Base-by-base conservation (phyloP, 2,888 invertebrate species). In the Pemphredon lugubris region DNA sequence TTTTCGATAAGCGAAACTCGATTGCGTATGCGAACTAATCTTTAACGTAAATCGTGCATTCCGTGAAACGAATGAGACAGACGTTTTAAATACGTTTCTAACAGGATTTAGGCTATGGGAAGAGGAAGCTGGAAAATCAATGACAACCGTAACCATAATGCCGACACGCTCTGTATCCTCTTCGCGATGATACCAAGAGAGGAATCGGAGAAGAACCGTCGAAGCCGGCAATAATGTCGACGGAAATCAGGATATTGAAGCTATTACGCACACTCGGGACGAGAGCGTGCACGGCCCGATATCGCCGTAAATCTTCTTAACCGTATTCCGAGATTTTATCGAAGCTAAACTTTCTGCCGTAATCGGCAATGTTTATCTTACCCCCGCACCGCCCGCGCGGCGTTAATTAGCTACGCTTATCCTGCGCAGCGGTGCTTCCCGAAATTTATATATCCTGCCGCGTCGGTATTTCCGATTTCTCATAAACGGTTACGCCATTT, bases 101-200 rank as follows among this genome's bases (percentile, higher is more conserved):
- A 32, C 11, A 53, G 11, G 13, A 47, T 57, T 51, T 26, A 34
- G 32, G 26, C 14, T 23, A 32, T 48, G 51, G 40, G 32, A 21
- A 47, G 47, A 44, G 60, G 44, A 57, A 50, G 59, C 34, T 20
- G 55, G 32, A 45, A 40, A 37, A 55, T 44, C 42, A 48, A 42
- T 51, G 60, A 65, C 60, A 63, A 47, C 37, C 48, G 13, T 34
- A 32, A 47, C 59, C 61, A 34, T 54, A 60, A 71, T 65, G 47
- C 42, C 48, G 71, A 73, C 60, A 71, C 65, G 73, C 71, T 73
- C 71, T 73, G 51, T 47, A 71, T 70, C 59, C 65, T 37, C 37
- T 11, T 39, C n/a, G 13, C 13, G 51, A 73, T 42, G 54, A 14
- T 34, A 55, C 61, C 32, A 40, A 32, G 21, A 54, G 42, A 21